Conservation (phyloP, 2,888 invertebrate species). For the Maniola hyperantus region DNA sequence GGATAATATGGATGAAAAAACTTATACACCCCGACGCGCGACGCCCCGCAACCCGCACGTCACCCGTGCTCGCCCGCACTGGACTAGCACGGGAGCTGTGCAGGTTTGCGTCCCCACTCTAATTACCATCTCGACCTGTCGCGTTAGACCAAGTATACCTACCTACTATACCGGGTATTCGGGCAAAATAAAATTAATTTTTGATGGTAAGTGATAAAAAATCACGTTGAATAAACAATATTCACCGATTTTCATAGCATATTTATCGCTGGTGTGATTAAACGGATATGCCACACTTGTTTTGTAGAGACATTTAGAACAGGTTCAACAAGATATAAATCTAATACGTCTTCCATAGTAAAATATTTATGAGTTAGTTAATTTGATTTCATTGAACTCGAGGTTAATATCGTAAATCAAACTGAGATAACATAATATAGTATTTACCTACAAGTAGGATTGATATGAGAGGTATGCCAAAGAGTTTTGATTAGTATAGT, state of each 20-base stretch:
- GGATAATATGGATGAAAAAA: too few species aligned
- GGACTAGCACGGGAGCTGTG: too few species aligned
- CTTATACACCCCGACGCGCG: too few species aligned
- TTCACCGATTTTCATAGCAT: conserved; percentile 4
- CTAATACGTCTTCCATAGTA: conserved; percentile 55
- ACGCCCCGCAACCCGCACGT: too few species aligned
- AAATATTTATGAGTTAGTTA: conserved; percentile 33
- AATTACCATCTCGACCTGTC: too few species aligned
- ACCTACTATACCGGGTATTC: too few species aligned
- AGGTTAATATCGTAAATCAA: conserved; percentile 13
- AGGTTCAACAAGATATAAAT: conserved; percentile 62
- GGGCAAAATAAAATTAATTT: too few species aligned
- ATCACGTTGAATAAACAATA: neutral
- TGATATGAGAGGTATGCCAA: neutral
- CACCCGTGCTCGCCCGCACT: too few species aligned
- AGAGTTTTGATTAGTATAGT: neutral
- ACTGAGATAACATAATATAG: neutral
- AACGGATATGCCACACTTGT: conserved; percentile 19
- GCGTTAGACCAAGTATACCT: too few species aligned
- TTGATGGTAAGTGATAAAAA: too few species aligned
- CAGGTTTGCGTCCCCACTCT: too few species aligned
- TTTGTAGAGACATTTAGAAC: conserved; percentile 55
- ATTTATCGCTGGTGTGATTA: conserved; percentile 49
- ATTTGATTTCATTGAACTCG: conserved; percentile 7
- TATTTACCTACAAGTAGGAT: neutral